Conservation (phyloP, 1,140 invertebrate genomes). For the Drosophila lacertosa region DNA sequence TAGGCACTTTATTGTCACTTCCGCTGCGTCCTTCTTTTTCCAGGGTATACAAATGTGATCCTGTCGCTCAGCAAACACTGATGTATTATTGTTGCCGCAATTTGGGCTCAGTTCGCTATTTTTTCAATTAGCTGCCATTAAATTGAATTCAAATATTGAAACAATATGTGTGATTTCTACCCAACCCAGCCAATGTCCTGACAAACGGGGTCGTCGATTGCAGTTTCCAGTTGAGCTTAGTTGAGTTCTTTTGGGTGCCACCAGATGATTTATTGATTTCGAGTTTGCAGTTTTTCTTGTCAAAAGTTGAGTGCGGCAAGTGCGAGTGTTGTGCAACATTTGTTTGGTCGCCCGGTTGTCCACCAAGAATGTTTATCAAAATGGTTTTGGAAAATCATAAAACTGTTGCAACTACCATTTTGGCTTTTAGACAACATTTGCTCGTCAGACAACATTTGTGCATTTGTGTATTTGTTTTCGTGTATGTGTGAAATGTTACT, state of each 20-base stretch:
- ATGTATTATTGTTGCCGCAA: conserved; percentile 69
- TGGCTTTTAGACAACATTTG: conserved; percentile 1
- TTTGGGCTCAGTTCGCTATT: conserved; percentile 59
- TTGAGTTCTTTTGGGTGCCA: conserved; percentile 18
- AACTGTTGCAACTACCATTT: conserved; percentile 52
- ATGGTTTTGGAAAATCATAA: conserved; percentile 54
- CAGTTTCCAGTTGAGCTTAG: conserved; percentile 62
- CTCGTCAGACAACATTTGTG: neutral
- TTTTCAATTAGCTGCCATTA: conserved; percentile 81
- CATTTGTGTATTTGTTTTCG: neutral
- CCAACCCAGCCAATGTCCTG: neutral
- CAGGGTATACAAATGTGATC: conserved; percentile 31
- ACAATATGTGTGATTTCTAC: conserved; percentile 66
- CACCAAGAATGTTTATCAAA: conserved; percentile 60
- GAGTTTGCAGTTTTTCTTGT: conserved; percentile 71
- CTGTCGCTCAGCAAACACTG: conserved; percentile 47
- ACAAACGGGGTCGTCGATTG: conserved; percentile 7
- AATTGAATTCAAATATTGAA: conserved; percentile 83
- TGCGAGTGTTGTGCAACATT: conserved; percentile 27
- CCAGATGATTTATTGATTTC: conserved; percentile 74
- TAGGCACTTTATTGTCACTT: neutral
- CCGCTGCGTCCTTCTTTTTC: neutral
- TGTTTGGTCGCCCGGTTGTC: conserved; percentile 34
- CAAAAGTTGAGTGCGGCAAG: conserved; percentile 57
- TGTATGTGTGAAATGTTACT: neutral